phyloP scores from a whole-genome alignment of 2,113 vertebrate genomes.

The Microtus oregoni region DNA sequence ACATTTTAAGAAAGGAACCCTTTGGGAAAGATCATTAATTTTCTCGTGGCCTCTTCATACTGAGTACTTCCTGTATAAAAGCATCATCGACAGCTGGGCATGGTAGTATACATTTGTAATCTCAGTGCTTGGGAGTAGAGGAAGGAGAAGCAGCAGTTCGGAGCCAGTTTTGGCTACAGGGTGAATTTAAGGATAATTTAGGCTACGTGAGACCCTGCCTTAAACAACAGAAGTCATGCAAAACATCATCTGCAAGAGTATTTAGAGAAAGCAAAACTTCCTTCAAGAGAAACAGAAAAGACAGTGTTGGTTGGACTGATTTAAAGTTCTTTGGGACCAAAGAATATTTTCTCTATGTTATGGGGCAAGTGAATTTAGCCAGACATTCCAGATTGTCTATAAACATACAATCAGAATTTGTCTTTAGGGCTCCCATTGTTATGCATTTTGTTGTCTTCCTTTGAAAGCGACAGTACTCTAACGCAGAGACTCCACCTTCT shows the following conservation, averaged over 20 bases:
- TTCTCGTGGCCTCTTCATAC: background rate
- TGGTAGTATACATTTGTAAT: no score
- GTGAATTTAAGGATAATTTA: no score
- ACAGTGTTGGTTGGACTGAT: background rate
- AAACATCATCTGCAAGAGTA: background rate
- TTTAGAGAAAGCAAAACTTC: background rate
- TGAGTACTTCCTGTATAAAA: background rate
- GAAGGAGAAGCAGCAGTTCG: background rate
- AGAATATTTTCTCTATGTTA: background rate
- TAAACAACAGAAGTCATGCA: background rate
- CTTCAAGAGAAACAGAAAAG: background rate
- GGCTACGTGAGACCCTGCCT: background rate
- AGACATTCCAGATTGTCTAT: background rate
- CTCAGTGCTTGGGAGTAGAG: background rate
- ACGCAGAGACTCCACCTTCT: background rate
- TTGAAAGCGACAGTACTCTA: background rate
- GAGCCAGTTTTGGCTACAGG: background rate
- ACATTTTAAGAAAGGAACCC: conserved; percentile 31
- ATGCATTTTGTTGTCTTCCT: background rate
- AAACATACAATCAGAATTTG: background rate
- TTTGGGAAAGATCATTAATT: background rate
- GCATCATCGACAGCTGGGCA: background rate
- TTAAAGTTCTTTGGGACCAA: background rate
- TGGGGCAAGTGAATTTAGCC: background rate
- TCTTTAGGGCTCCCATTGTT: background rate